Evolutionary conservation across 2,888 invertebrate genomes (phyloP).

Genomic region (Amblyjoppa proteus): DNA sequence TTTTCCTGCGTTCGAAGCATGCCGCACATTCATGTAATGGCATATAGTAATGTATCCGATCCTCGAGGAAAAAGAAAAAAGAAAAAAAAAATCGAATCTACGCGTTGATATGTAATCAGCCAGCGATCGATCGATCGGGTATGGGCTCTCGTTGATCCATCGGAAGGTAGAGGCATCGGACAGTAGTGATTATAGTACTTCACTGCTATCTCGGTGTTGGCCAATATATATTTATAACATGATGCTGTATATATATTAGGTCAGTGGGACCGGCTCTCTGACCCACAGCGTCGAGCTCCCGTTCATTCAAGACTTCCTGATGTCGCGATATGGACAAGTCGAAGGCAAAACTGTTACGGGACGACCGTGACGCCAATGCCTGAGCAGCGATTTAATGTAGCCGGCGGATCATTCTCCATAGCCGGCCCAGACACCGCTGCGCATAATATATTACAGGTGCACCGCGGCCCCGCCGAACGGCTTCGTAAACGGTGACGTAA

Average conservation of each 20-base stretch:
- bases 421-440: slow-evolving; percentile 48
- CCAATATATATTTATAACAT: slow-evolving; percentile 23
- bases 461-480: slow-evolving; percentile 38
- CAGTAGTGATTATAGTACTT: slow-evolving; percentile 22
- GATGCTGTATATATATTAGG: slow-evolving; percentile 48
- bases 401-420: slow-evolving; percentile 25
- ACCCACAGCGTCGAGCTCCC: slow-evolving; percentile 39
- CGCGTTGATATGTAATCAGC: slow-evolving; percentile 37
- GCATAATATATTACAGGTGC: slow-evolving; percentile 60
- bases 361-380: slow-evolving; percentile 51
- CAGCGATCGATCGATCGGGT: slow-evolving; percentile 36
- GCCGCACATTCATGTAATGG: slow-evolving; percentile 13
- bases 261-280: slow-evolving; percentile 59
- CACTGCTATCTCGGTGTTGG: slow-evolving; percentile 9
- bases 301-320: slow-evolving; percentile 62
- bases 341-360: slow-evolving; percentile 58
- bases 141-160: slow-evolving; percentile 32
- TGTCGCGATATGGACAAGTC: slow-evolving; percentile 41
- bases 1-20: slow-evolving; percentile 14
- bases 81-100: neutral
- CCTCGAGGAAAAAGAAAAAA: neutral
- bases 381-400: slow-evolving; percentile 30
- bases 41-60: slow-evolving; percentile 14
- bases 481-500: slow-evolving; percentile 52
- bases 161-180: slow-evolving; percentile 11